Percentiles rank a stretch among this genome's conserved stretches.
Conservation (phyloP, 2,888 invertebrate species). For the Agriopis marginaria region DNA sequence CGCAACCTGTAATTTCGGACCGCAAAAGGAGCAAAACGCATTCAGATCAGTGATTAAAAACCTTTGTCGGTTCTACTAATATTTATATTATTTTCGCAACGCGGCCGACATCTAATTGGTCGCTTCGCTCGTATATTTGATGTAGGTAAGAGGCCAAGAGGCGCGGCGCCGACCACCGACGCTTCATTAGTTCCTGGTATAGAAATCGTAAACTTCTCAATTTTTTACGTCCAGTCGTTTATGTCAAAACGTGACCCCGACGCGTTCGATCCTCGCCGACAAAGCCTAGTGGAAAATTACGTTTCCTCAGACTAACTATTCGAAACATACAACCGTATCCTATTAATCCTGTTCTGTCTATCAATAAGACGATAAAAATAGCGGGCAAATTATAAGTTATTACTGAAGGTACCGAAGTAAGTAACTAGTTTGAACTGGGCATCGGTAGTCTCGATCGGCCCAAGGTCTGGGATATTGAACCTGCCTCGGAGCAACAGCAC, state of each 20-base stretch:
- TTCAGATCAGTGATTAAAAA: slow-evolving; percentile 85
- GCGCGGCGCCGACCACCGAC: slow-evolving; percentile 76
- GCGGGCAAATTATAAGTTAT: slow-evolving; percentile 70
- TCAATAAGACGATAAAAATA: slow-evolving; percentile 69
- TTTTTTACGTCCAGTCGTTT: slow-evolving; percentile 74
- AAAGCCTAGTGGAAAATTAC: slow-evolving; percentile 68
- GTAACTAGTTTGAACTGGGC: slow-evolving; percentile 79
- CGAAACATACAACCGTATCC: slow-evolving; percentile 44
- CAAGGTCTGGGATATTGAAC: slow-evolving; percentile 86
- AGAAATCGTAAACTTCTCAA: slow-evolving; percentile 75
- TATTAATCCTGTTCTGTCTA: slow-evolving; percentile 56
- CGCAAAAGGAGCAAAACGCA: slow-evolving; percentile 84
- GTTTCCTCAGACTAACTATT: slow-evolving; percentile 56
- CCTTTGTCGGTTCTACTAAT: slow-evolving; percentile 87
- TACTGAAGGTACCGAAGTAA: slow-evolving; percentile 72
- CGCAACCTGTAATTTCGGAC: slow-evolving; percentile 85
- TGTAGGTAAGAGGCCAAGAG: slow-evolving; percentile 65
- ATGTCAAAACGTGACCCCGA: slow-evolving; percentile 74
- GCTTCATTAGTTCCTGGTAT: slow-evolving; percentile 83
- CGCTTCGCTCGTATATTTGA: slow-evolving; percentile 74
- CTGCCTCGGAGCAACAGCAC: slow-evolving; percentile 79
- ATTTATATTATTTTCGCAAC: slow-evolving; percentile 85
- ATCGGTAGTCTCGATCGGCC: slow-evolving; percentile 75
- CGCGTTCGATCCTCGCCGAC: slow-evolving; percentile 59
- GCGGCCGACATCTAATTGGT: slow-evolving; percentile 85